Conservation (phyloP, 2,797 vertebrate species). For the Peromyscus attwateri region DNA sequence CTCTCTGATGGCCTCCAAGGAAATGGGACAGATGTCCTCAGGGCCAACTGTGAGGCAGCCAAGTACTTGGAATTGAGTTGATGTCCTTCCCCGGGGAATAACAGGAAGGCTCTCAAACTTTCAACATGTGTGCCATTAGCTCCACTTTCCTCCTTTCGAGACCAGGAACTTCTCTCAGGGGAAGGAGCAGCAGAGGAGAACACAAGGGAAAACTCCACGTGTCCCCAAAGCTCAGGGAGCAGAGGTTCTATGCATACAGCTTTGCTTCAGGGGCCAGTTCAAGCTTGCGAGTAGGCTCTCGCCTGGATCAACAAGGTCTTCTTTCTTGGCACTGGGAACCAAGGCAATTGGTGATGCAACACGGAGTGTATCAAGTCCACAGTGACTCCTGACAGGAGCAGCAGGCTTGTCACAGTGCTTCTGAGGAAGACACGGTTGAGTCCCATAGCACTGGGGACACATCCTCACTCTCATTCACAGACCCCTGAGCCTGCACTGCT, state of each 20-base stretch:
- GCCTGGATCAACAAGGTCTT: neutral
- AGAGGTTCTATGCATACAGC: neutral
- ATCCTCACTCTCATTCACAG: accelerated
- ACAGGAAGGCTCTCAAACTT: neutral
- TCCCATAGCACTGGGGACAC: neutral
- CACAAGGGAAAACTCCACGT: neutral
- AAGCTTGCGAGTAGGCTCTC: neutral
- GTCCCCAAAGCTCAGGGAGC: accelerated
- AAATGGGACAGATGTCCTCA: neutral
- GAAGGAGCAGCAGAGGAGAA: neutral
- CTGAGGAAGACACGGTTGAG: accelerated
- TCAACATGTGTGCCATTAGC: accelerated
- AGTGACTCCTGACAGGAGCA: neutral
- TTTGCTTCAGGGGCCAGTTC: neutral
- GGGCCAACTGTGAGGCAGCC: neutral
- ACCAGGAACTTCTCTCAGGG: neutral
- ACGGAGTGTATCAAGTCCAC: neutral
- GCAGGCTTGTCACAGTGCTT: neutral
- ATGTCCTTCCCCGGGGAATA: neutral
- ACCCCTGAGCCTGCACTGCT: constrained; percentile 58
- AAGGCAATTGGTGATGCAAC: accelerated
- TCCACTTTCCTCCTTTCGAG: neutral
- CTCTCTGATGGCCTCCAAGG: neutral
- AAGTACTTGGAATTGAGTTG: neutral
- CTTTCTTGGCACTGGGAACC: accelerated